Evolutionary conservation across 2,888 invertebrate species (phyloP).

Genomic region (Acanthococcus lagerstroemiae): DNA sequence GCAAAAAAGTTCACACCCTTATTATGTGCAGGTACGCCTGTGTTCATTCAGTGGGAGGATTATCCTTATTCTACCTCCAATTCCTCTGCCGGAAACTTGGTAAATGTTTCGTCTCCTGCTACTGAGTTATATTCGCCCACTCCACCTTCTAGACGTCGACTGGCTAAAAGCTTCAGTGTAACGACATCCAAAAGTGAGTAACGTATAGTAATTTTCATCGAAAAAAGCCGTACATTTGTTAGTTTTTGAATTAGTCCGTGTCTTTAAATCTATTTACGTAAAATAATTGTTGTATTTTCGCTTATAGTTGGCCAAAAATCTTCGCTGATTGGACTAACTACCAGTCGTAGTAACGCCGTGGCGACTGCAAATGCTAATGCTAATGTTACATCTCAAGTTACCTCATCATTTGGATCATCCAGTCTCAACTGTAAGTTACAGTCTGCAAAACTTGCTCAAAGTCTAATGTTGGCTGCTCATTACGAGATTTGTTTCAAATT

Average conservation of each 20-base stretch:
- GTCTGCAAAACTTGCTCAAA: too few species aligned
- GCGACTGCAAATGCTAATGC: constrained; percentile 22
- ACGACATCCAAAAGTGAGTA: constrained; percentile 50
- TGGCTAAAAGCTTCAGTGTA: constrained; percentile 87
- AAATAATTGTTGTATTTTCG: neutral
- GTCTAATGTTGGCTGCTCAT: too few species aligned
- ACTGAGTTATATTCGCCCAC: constrained; percentile 48
- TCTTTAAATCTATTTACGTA: neutral
- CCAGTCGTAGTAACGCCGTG: constrained; percentile 48
- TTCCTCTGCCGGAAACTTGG: neutral
- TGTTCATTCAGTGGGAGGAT: constrained; percentile 22
- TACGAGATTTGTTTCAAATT: neutral
- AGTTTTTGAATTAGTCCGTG: neutral
- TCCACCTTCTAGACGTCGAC: constrained; percentile 74
- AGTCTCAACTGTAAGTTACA: constrained; percentile 56
- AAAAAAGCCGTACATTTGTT: too few species aligned
- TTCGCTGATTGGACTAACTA: constrained; percentile 67
- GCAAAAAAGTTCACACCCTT: too few species aligned
- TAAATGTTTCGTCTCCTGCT: neutral
- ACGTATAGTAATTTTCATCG: neutral
- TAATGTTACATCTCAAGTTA: constrained; percentile 10
- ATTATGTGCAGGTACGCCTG: constrained; percentile 24
- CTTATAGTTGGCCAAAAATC: constrained; percentile 47
- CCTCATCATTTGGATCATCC: constrained; percentile 42
- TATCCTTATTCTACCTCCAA: neutral